phyloP scores from a whole-genome alignment of 2,888 invertebrate species.

The Rhaphigaster nebulosa region DNA sequence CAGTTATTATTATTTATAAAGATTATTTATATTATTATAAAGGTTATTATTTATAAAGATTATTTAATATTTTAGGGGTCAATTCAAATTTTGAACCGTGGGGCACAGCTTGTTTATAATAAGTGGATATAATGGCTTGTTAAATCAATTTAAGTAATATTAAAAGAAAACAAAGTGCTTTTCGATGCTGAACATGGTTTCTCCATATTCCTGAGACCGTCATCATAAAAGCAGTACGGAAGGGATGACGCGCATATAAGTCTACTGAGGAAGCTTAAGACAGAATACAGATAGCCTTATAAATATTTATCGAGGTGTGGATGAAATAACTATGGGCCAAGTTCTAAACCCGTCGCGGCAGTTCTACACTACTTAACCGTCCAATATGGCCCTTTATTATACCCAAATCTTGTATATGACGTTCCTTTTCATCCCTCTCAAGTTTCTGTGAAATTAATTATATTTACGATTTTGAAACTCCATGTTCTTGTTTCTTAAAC shows the following conservation, averaged over 20 bases:
- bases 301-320: slow-evolving; percentile 31
- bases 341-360: slow-evolving; percentile 16
- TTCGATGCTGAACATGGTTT: not conserved
- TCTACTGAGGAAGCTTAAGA: slow-evolving; percentile 1
- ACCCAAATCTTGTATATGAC: not conserved
- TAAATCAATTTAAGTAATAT: not conserved
- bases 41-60: too few relatives aligned
- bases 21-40: too few relatives aligned
- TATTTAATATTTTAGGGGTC: too few relatives aligned
- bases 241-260: not conserved
- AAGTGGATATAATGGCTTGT: too few relatives aligned
- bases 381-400: not conserved
- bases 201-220: not conserved
- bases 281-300: slow-evolving; percentile 30
- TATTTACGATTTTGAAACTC: not conserved
- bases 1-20: too few relatives aligned
- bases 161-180: not conserved
- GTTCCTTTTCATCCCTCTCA: not conserved
- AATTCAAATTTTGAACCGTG: too few relatives aligned
- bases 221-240: not conserved
- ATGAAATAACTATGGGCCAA: not conserved
- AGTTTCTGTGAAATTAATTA: not conserved
- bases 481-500: not conserved
- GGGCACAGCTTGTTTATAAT: too few relatives aligned
- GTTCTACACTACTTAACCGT: not conserved